Evolutionary conservation across 2,797 vertebrate genomes (phyloP), one percentile per base, ranked within the genome.

Genomic region (Chrosomus eos): DNA sequence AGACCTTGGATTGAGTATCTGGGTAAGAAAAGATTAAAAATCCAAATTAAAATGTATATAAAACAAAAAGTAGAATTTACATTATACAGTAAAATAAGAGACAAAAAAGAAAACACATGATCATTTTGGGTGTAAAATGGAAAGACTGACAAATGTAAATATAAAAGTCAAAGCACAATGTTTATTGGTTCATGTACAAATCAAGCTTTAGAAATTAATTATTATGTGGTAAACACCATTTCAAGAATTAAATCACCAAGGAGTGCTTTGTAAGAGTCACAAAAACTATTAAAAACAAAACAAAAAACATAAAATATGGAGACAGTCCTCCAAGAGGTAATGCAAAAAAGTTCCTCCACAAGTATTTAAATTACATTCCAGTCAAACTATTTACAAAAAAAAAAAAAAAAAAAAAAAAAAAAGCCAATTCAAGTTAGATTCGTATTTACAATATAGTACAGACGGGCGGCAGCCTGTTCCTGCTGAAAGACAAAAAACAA

Each of bases 361-460:
- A 5, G 77, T 18, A 40, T 53, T 94, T 95, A 95, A 95, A 40
- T 95, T 95, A 92, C 84, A 90, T 82, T 88, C 80, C 31, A 83
- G 11, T 85, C 45, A n/a, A 31, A 88, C 72, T 89, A 93, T 94
- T 86, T 93, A 95, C 91, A 92, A 88, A 31, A 91, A 89, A 13
- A 45, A 7, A 67, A 40, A 72, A 55, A 79, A 85, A 1, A 55
- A 2, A 16, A 36, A 8, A 51, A 40, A 76, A 53, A 79, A 87
- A 4, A 58, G 2, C 87, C 87, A 81, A 64, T 31, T 31, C 86
- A 79, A 60, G 6, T 88, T 82, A 87, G 81, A 58, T 62, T 75
- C 5, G 4, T 96, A 97, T 97, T 95, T 97, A 97, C 97, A 97
- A 82, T 26, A 87, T 86, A 96, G 91, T 96, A 96, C 95, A 96